Evolutionary conservation across 1,140 invertebrate genomes (phyloP), one percentile per base, ranked within the genome.

Genomic region (Stegodyphus mimosarum): DNA sequence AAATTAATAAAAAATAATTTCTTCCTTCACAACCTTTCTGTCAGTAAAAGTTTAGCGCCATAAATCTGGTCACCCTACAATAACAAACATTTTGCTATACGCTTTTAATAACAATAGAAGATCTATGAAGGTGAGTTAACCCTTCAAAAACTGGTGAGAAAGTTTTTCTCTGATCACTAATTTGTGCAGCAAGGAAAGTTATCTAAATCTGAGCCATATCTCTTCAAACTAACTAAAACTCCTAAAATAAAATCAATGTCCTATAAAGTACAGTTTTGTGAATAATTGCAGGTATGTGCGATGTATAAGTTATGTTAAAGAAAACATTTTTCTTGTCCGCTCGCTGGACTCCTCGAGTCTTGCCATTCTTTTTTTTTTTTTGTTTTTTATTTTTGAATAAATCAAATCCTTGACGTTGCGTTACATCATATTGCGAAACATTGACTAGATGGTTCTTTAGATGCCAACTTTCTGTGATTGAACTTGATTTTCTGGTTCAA

Each of bases 111-210:
- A 60, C 51, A 55, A 69, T 55, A 55, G 77, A 80, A 80, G 77
- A 64, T 52, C 69, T 81, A 79, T 53, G 50, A 72, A 71, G 78
- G 69, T 60, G 69, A 63, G 17, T 55, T n/a, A 55, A 69, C 53
- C 67, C n/a, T 81, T 71, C 78, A 81, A 81, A 60, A 60, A 72
- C 13, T 72, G 52, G 67, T 81, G 78, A 53, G 50, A 64, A 81
- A 81, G 48, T 50, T 72, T 72, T 71, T 50, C 75, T 51, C 53
- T 63, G 13, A 60, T 81, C 48, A 66, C 69, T 81, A 72, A 72
- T 81, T 81, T 72, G 78, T 81, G 78, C 78, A 50, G 69, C 67
- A 33, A 72, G 78, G 52, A 72, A 81, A 81, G 66, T 75, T 17
- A 9, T 6, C 70, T 81, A 81, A 33, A 67, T 72, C 69, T 80